Evolutionary conservation across 2,888 invertebrate species (phyloP), one percentile per base, ranked within the genome.

Genomic region (Odontocolon sp.): DNA sequence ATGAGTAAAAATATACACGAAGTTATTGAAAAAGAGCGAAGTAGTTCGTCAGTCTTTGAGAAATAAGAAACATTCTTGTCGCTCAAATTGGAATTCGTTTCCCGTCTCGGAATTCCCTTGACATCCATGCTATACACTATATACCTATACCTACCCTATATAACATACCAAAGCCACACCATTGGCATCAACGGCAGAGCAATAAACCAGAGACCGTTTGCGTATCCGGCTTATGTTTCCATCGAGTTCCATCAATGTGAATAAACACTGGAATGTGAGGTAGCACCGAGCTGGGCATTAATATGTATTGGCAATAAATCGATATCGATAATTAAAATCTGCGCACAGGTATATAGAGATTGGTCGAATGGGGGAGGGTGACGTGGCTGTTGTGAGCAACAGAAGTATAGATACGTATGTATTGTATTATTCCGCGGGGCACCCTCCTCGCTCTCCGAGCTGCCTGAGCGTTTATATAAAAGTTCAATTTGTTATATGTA

Each of bases 241-340:
- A 88, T 87, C 85, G 82, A 84, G 85, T 85, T 84, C 80, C 83
- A 87, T 88, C 86, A 88, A 86, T 89, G 85, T 85, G 85, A 87
- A 88, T 88, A 88, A 87, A 88, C 85, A 86, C 82, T 80, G 82
- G 80, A 83, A 84, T 82, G 84, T 80, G 84, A 82, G 84, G 83
- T 84, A 84, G 83, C 83, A 73, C 59, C 77, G 69, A 77, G 83
- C 69, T 70, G 77, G 81, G 82, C 86, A 88, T 88, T 87, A 88
- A 88, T 87, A 88, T 89, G 87, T 87, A 88, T 88, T 86, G 88
- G 85, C 88, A 84, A 88, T 89, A 88, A 89, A 89, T 89, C 89
- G 87, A 89, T 89, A 89, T 89, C 89, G 89, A 88, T 89, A 89
- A 89, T 89, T 89, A 88, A 89, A 89, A 89, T 89, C 89, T 89